Percentiles rank a stretch among this genome's conserved stretches.
Conservation (phyloP, 2,888 invertebrate genomes). For the Phyto melanocephala region DNA sequence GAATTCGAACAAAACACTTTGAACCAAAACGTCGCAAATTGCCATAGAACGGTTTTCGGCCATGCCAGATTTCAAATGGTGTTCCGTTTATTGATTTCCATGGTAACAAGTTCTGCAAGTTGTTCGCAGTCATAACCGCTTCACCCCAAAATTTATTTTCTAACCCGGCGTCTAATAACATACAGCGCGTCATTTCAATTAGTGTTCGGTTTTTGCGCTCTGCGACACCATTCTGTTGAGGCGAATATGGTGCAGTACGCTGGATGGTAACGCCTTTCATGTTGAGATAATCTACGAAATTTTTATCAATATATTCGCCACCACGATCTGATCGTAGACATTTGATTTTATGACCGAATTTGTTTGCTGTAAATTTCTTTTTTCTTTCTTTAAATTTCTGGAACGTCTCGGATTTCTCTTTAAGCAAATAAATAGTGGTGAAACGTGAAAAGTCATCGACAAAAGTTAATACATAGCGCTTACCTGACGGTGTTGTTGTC, state of each 20-base stretch:
- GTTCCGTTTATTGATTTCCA: constrained; percentile 26
- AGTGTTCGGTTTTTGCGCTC: constrained; percentile 61
- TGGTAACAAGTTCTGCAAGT: constrained; percentile 17
- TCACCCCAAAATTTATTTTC: constrained; percentile 33
- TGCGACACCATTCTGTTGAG: constrained; percentile 62
- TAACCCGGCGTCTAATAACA: no score
- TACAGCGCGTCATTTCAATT: constrained; percentile 55
- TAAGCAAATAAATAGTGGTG: constrained; percentile 66
- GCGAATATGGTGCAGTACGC: constrained; percentile 54
- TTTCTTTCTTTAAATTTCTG: constrained; percentile 36
- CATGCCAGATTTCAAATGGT: constrained; percentile 24
- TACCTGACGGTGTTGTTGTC: no score
- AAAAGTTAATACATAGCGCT: constrained; percentile 69
- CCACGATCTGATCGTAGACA: constrained; percentile 45
- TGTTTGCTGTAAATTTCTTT: constrained; percentile 43
- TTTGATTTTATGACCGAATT: constrained; percentile 46
- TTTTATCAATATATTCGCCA: constrained; percentile 67
- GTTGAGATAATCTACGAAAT: constrained; percentile 60
- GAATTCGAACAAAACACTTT: constrained; percentile 54
- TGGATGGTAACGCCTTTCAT: constrained; percentile 66
- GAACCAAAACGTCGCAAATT: constrained; percentile 49
- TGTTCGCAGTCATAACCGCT: constrained; percentile 12
- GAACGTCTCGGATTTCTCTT: constrained; percentile 66
- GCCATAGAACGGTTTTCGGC: constrained; percentile 25
- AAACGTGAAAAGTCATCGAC: constrained; percentile 72